phyloP scores from a whole-genome alignment of 1,140 invertebrate genomes.

The Euwallacea fornicatus region DNA sequence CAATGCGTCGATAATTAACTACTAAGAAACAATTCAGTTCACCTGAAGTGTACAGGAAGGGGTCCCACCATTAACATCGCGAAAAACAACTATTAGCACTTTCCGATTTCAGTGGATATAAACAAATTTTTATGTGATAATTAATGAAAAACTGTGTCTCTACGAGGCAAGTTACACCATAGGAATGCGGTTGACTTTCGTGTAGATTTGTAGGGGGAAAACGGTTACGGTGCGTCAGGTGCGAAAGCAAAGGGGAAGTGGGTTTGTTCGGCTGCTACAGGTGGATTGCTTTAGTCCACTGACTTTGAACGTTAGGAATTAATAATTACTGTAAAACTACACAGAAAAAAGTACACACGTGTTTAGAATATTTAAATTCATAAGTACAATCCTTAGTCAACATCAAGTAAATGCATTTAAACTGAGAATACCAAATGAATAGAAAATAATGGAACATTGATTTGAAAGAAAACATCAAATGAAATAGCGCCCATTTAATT shows the following conservation, averaged over 20 bases:
- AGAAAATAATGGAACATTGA: too few relatives aligned
- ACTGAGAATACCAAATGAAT: too few relatives aligned
- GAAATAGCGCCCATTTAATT: too few relatives aligned
- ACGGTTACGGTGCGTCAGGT: constrained; percentile 25
- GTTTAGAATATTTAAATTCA: too few relatives aligned
- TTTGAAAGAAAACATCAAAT: too few relatives aligned
- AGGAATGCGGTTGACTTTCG: constrained; percentile 24
- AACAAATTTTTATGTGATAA: neutral
- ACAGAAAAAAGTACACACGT: too few relatives aligned
- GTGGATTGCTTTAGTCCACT: constrained; percentile 14
- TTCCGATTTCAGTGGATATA: neutral
- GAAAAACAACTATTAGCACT: neutral
- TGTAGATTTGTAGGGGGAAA: constrained; percentile 13
- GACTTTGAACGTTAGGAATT: too few relatives aligned
- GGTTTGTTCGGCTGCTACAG: constrained; percentile 21
- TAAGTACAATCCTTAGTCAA: too few relatives aligned
- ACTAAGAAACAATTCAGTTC: neutral
- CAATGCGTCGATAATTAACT: too few relatives aligned
- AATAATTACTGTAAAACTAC: too few relatives aligned
- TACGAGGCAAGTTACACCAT: constrained; percentile 3
- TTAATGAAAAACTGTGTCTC: neutral
- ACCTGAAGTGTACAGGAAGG: constrained; percentile 10
- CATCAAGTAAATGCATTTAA: too few relatives aligned
- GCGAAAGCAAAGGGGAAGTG: constrained; percentile 11
- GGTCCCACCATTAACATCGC: constrained; percentile 1